Evolutionary conservation across 2,797 vertebrate species (phyloP).

Genomic region (Pangasius krempfi): DNA sequence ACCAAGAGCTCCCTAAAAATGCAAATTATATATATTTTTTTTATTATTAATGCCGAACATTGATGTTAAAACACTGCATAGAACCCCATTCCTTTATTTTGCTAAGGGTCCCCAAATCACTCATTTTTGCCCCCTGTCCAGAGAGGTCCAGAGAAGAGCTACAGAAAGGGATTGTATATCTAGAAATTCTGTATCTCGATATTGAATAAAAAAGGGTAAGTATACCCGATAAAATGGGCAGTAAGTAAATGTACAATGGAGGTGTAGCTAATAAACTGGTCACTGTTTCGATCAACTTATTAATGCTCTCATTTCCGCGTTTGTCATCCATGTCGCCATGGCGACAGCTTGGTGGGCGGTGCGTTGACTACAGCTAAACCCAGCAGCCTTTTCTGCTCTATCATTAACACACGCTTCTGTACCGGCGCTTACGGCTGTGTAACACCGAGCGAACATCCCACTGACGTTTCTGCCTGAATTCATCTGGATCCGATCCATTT

Average conservation of each 20-base stretch:
- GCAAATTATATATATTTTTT: too few relatives aligned
- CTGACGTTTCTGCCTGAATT: neutral
- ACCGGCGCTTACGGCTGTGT: neutral
- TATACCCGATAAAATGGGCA: neutral
- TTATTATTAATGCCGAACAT: too few relatives aligned
- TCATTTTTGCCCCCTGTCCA: neutral
- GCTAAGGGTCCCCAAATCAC: too few relatives aligned
- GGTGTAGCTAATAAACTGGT: neutral
- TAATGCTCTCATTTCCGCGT: neutral
- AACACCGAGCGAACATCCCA: neutral
- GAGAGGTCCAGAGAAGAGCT: too few relatives aligned
- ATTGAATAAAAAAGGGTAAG: neutral
- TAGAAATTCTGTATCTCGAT: neutral
- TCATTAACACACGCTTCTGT: constrained; percentile 11
- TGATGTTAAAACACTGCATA: too few relatives aligned
- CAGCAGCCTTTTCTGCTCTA: constrained; percentile 12
- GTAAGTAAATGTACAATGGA: neutral
- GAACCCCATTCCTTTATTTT: too few relatives aligned
- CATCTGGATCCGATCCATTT: constrained; percentile 3
- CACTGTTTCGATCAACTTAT: neutral
- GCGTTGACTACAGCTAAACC: constrained; percentile 43
- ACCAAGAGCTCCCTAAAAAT: too few relatives aligned
- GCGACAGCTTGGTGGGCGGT: constrained; percentile 61
- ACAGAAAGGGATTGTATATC: neutral
- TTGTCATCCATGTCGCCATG: constrained; percentile 50